Evolutionary conservation across 2,113 vertebrate species (phyloP).

Genomic region (Tupaia tana): DNA sequence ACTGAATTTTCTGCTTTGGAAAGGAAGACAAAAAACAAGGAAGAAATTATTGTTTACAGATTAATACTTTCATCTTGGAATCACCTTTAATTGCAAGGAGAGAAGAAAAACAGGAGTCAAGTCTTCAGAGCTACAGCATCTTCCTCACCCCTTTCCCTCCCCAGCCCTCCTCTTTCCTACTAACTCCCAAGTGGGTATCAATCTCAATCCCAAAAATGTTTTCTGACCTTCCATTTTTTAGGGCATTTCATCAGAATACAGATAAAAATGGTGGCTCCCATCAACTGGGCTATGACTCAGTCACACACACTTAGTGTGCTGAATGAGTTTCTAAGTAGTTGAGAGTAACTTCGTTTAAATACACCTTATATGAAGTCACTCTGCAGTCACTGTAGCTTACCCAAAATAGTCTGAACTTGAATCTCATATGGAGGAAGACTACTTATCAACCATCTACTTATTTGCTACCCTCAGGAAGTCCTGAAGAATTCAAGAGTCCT

Average conservation of each 20-base stretch:
- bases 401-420: background rate
- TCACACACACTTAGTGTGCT: background rate
- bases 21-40: background rate
- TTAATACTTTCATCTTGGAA: background rate
- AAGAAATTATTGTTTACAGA: background rate
- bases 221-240: constrained; percentile 31
- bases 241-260: constrained; percentile 12
- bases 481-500: background rate
- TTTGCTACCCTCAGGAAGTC: background rate
- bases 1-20: background rate
- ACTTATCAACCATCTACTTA: background rate
- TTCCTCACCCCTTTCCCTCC: background rate
- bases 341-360: background rate
- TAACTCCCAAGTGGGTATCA: background rate
- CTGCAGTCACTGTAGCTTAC: background rate
- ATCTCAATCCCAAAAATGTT: background rate
- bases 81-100: constrained; percentile 31
- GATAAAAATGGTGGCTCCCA: background rate
- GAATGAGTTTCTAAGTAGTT: background rate
- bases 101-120: constrained; percentile 2
- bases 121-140: background rate
- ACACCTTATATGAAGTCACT: background rate
- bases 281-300: background rate
- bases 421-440: background rate
- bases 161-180: background rate